Evolutionary conservation across 2,113 vertebrate species (phyloP).

Genomic region (Trematocara macrostoma): DNA sequence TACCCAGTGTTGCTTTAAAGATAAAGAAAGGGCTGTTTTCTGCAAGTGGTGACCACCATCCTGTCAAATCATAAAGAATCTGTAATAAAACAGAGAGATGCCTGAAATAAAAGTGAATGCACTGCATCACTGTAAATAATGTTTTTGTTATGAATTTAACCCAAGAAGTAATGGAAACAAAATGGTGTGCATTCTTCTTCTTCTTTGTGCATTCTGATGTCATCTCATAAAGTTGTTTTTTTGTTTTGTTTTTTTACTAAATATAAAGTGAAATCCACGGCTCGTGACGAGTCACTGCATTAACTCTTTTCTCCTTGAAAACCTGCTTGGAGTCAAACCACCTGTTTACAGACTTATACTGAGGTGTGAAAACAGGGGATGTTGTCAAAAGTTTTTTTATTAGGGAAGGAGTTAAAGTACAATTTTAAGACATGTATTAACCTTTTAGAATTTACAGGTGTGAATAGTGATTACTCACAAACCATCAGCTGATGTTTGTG

Average conservation of each 20-base stretch:
- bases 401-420: neutral
- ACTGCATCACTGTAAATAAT: neutral
- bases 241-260: neutral
- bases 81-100: neutral
- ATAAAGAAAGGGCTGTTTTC: neutral
- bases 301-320: neutral
- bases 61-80: neutral
- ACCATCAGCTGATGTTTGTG: neutral
- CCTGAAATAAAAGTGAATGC: neutral
- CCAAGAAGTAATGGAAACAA: neutral
- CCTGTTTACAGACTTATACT: neutral
- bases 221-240: accelerated
- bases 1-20: neutral
- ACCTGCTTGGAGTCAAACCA: neutral
- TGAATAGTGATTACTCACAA: accelerated
- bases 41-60: neutral
- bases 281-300: neutral
- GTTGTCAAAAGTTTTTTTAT: neutral
- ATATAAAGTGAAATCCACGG: neutral
- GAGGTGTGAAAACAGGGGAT: neutral
- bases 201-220: neutral
- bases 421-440: neutral
- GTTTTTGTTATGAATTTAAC: neutral
- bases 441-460: accelerated
- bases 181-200: neutral